phyloP scores from a whole-genome alignment of 2,888 invertebrate genomes.

The Clostera curtula region DNA sequence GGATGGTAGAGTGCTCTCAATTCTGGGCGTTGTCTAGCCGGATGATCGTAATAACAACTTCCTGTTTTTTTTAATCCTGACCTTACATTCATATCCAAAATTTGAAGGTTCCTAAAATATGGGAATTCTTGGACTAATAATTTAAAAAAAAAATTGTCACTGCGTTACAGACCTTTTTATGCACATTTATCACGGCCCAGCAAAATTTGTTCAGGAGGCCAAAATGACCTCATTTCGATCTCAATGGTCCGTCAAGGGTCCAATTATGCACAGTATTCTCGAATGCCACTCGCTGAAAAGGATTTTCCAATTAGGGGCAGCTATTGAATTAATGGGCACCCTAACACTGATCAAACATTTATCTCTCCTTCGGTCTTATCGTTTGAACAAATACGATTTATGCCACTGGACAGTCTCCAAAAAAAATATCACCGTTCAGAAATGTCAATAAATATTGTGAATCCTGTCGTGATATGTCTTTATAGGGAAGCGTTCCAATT shows the following conservation, averaged over 20 bases:
- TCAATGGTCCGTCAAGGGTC: conserved; percentile 45
- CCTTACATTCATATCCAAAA: no score
- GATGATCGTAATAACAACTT: conserved; percentile 39
- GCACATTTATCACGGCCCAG: conserved; percentile 26
- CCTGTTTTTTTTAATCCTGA: no score
- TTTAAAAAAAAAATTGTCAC: no score
- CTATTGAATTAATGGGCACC: conserved; percentile 51
- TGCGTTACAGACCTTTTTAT: no score
- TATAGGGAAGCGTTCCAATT: no score
- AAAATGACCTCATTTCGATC: conserved; percentile 38
- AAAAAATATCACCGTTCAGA: no score
- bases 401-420: no score
- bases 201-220: conserved; percentile 27
- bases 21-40: conserved; percentile 32
- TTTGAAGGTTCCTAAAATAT: no score
- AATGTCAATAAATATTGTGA: no score
- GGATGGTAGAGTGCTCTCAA: conserved; percentile 37
- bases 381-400: conserved; percentile 14
- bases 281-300: conserved; percentile 45
- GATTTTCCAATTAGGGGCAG: conserved; percentile 52
- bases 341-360: conserved; percentile 43
- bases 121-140: no score
- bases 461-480: no score
- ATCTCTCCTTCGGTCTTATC: conserved; percentile 37
- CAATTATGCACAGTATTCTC: conserved; percentile 52